These are phyloP conservation scores for Camponotus fellah DNA, from an alignment of 2,888 invertebrate species.

Conservation along the genomic window DNA sequence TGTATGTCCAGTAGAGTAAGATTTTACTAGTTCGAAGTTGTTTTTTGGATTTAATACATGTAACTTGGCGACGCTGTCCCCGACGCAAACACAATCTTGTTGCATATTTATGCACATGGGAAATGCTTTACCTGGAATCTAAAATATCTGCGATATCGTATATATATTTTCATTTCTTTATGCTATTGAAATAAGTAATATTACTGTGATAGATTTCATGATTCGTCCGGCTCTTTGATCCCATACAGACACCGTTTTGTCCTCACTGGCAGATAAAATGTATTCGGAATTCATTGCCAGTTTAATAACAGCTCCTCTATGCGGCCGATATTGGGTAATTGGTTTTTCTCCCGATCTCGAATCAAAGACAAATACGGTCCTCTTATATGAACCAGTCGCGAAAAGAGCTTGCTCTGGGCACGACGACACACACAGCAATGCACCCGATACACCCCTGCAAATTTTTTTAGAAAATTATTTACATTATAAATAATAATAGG, in stretches of 20 bases:
- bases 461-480: background rate
- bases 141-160: slow-evolving; percentile 14
- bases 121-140: slow-evolving; percentile 81
- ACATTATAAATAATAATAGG: background rate
- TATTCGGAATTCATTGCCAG: slow-evolving; percentile 85
- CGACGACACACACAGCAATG: slow-evolving; percentile 87
- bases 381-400: slow-evolving; percentile 88
- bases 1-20: slow-evolving; percentile 78
- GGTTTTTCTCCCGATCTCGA: slow-evolving; percentile 85
- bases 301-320: slow-evolving; percentile 87
- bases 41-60: slow-evolving; percentile 79
- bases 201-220: slow-evolving; percentile 81
- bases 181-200: background rate
- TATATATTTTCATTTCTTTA: no score
- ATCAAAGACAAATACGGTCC: slow-evolving; percentile 87
- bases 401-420: slow-evolving; percentile 86
- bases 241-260: slow-evolving; percentile 88
- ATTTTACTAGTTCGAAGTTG: slow-evolving; percentile 78
- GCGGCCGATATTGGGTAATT: slow-evolving; percentile 86
- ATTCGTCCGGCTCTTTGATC: slow-evolving; percentile 87
- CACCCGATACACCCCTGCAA: slow-evolving; percentile 86
- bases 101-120: slow-evolving; percentile 82
- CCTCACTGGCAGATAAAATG: slow-evolving; percentile 88
- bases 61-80: slow-evolving; percentile 79
- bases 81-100: slow-evolving; percentile 77